Conservation (phyloP, 2,113 vertebrate genomes). For the Aphelocoma coerulescens region DNA sequence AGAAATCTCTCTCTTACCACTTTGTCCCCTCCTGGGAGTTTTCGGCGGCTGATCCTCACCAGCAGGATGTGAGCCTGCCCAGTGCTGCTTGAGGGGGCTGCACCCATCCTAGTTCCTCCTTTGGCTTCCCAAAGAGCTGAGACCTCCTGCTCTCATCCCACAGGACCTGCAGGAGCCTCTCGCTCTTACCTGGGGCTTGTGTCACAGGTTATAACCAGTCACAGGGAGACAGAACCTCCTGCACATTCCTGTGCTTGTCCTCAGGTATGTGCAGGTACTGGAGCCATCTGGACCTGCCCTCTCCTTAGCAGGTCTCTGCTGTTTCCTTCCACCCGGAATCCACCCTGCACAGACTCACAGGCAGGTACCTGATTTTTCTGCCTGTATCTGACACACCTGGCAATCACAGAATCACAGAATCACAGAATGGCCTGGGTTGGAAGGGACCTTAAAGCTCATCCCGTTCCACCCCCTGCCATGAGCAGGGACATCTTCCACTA, state of each 20-base stretch:
- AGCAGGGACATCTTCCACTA: background rate
- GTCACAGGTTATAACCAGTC: accelerated
- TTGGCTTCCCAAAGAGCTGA: accelerated
- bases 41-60: background rate
- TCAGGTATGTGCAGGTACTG: accelerated
- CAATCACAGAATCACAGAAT: background rate
- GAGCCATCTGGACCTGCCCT: background rate
- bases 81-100: no score
- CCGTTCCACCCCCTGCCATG: background rate
- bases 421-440: background rate
- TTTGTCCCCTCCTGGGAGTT: background rate
- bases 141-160: background rate
- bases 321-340: background rate
- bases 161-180: accelerated
- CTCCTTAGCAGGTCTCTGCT: background rate
- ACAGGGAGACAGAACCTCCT: no score
- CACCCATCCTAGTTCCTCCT: accelerated
- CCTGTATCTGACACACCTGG: background rate
- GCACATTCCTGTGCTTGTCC: accelerated
- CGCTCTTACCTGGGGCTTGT: accelerated
- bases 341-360: accelerated
- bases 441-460: background rate
- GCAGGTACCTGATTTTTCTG: background rate
- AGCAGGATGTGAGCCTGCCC: background rate
- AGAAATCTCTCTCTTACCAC: background rate